Percentiles rank a stretch among this genome's conserved stretches.
phyloP scores from a whole-genome alignment of 1,140 invertebrate genomes.

The Rhyzopertha dominica region DNA sequence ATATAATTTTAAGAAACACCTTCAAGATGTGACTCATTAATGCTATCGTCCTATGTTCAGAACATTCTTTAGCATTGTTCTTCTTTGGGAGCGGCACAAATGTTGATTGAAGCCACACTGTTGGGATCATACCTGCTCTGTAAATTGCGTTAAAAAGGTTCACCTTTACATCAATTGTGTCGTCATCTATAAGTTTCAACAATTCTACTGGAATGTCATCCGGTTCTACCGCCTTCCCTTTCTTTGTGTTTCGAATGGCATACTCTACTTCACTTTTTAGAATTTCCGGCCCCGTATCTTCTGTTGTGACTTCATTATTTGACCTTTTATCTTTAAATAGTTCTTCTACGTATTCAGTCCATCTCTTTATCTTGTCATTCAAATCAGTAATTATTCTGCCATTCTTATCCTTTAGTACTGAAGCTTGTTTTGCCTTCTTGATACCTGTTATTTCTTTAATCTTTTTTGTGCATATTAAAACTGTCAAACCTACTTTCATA shows the following conservation, averaged over 20 bases:
- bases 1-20: too few relatives aligned
- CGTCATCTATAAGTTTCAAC: constrained; percentile 16
- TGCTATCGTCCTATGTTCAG: constrained; percentile 5
- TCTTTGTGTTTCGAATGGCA: constrained; percentile 19
- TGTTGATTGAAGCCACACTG: constrained; percentile 10
- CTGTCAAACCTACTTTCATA: too few relatives aligned
- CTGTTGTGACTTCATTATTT: too few relatives aligned
- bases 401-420: too few relatives aligned
- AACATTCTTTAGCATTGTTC: neutral
- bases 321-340: too few relatives aligned
- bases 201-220: constrained; percentile 33
- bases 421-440: too few relatives aligned
- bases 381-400: too few relatives aligned
- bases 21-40: constrained; percentile 18
- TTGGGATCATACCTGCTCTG: constrained; percentile 9
- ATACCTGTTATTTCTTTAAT: too few relatives aligned
- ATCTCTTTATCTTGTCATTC: too few relatives aligned
- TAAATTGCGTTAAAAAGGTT: constrained; percentile 15
- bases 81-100: constrained; percentile 14
- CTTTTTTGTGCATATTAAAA: too few relatives aligned
- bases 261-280: constrained; percentile 9
- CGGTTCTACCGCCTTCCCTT: constrained; percentile 31
- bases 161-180: constrained; percentile 1
- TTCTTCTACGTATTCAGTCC: too few relatives aligned
- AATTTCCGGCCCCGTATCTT: constrained; percentile 7